These are phyloP conservation scores for Cantharis rustica DNA, from an alignment of 2,888 invertebrate species.

Conservation along the genomic window DNA sequence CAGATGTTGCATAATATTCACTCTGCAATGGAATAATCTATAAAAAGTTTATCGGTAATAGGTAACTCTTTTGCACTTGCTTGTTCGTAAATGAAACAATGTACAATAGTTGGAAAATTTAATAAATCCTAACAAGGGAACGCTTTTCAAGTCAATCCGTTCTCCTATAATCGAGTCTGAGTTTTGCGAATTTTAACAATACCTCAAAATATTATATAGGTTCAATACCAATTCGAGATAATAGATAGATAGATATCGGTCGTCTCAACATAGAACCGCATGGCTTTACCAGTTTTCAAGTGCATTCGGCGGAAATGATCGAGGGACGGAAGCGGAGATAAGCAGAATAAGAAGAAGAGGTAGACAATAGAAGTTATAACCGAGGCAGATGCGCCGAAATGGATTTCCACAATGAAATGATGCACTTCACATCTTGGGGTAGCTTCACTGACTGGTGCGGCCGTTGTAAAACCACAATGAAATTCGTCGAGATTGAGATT, in stretches of 20 bases:
- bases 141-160: slow-evolving; percentile 21
- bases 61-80: neutral
- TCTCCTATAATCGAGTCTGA: slow-evolving; percentile 17
- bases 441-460: slow-evolving; percentile 33
- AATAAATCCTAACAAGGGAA: neutral
- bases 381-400: slow-evolving; percentile 53
- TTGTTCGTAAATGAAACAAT: neutral
- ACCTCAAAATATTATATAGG: slow-evolving; percentile 30
- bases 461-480: slow-evolving; percentile 37
- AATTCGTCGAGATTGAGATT: slow-evolving; percentile 34
- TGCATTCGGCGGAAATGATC: slow-evolving; percentile 56
- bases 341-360: slow-evolving; percentile 57
- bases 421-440: slow-evolving; percentile 47
- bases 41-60: neutral
- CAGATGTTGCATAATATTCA: neutral
- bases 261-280: slow-evolving; percentile 36
- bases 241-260: slow-evolving; percentile 44
- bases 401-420: slow-evolving; percentile 51
- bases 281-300: slow-evolving; percentile 54
- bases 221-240: slow-evolving; percentile 39
- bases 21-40: neutral
- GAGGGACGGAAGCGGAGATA: slow-evolving; percentile 56
- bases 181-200: slow-evolving; percentile 36
- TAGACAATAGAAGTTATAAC: slow-evolving; percentile 54
- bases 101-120: neutral